phyloP scores from a whole-genome alignment of 2,797 vertebrate genomes.

The Gymnodraco acuticeps region DNA sequence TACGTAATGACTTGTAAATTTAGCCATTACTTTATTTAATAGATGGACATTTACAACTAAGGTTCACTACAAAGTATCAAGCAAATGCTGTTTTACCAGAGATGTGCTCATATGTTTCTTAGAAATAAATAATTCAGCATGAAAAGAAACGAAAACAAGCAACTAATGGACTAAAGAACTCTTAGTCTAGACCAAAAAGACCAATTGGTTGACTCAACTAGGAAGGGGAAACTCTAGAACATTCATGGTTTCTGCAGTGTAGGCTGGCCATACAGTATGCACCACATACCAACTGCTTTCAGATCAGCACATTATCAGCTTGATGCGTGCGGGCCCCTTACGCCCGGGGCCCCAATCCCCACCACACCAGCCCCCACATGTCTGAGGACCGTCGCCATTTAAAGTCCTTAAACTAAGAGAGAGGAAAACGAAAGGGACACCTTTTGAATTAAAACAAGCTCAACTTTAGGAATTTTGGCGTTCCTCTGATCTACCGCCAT shows the following conservation, averaged over 20 bases:
- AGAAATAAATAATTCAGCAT: background rate
- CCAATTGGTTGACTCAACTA: too few species aligned
- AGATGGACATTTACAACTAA: background rate
- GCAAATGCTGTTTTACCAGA: background rate
- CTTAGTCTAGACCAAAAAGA: too few species aligned
- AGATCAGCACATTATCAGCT: background rate
- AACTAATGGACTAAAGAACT: too few species aligned
- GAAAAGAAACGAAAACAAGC: background rate
- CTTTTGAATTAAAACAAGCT: background rate
- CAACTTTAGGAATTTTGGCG: background rate
- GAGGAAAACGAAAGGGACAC: background rate
- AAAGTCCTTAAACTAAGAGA: background rate
- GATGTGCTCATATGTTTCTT: background rate
- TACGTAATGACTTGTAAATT: background rate
- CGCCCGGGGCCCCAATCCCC: background rate
- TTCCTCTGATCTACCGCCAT: conserved; percentile 27
- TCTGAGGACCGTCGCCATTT: background rate
- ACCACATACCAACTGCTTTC: background rate
- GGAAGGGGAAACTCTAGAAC: too few species aligned
- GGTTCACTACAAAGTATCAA: background rate
- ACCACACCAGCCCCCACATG: too few species aligned
- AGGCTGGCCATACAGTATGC: background rate
- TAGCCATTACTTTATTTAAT: background rate
- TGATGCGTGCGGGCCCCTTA: too few species aligned
- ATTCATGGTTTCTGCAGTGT: background rate